Percentiles rank a stretch among this genome's conserved stretches.
Evolutionary conservation across 2,797 vertebrate species (phyloP).

Genomic region (Anolis apletophallus): DNA sequence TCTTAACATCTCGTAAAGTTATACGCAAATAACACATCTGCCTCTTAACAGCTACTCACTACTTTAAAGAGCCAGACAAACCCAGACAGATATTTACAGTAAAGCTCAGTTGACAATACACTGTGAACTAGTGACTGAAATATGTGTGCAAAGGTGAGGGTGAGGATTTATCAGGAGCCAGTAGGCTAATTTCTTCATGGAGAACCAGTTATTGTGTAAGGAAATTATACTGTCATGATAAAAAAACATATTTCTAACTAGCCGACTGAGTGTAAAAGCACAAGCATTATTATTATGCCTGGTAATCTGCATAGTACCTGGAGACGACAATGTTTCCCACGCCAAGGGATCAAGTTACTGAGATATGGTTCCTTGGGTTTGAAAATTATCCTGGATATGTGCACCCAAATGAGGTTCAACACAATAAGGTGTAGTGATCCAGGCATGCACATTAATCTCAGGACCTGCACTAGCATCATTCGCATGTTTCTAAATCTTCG

Average conservation of each 20-base stretch:
- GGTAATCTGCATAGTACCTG: neutral
- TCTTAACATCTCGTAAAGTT: neutral
- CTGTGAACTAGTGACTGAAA: neutral
- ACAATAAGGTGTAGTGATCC: neutral
- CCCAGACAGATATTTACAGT: neutral
- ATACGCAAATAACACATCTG: neutral
- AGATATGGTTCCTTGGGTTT: neutral
- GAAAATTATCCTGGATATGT: neutral
- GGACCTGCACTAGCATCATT: neutral
- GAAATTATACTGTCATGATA: neutral
- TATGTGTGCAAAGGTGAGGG: neutral
- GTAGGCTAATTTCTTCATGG: neutral
- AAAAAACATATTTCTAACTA: neutral
- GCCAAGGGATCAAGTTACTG: neutral
- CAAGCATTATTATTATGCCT: neutral
- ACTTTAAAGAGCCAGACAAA: neutral
- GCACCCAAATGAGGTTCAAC: neutral
- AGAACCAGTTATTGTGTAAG: neutral
- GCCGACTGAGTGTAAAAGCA: neutral
- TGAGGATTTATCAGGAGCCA: neutral
- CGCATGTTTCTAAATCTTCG: neutral
- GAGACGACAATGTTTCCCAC: neutral
- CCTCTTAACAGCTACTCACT: neutral
- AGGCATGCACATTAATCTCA: conserved; percentile 5
- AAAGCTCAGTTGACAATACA: neutral